Evolutionary conservation across 2,888 invertebrate genomes (phyloP), one percentile per base, ranked within the genome.

Genomic region (Spodoptera picta): DNA sequence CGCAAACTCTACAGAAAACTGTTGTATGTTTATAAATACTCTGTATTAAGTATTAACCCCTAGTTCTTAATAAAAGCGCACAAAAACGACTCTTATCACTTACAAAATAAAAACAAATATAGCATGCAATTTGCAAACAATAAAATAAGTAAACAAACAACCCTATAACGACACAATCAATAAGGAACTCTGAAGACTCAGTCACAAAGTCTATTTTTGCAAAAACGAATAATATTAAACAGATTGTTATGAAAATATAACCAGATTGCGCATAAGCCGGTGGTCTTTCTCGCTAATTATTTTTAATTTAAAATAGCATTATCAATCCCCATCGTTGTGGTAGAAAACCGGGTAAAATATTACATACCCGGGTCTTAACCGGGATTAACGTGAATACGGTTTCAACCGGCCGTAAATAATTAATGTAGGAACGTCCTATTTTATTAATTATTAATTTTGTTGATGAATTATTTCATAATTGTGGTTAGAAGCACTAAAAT

Each of bases 311-410:
- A 54, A 66, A 43, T 54, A 41, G 27, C 47, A 45, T 24, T 51
- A 70, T 63, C 63, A 63, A 75, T 64, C 73, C 45, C 46, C 73
- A 43, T 51, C 44, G 23, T 47, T 48, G 71, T 48, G 69, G 52
- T 56, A 50, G 52, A 59, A 73, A 73, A 63, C 62, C 60, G 76
- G 60, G 23, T 72, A 60, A 73, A 72, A 73, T 76, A 73, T 73
- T 62, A 53, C 49, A 66, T 57, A 72, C 51, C 60, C 60, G 71
- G 72, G 57, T 52, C 41, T 73, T 63, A 76, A 60, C 71, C 44
- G 55, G 68, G 73, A 72, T 73, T 73, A 67, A 45, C 31, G 31
- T 60, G 62, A 67, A 72, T 67, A 67, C 62, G 54, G 54, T 58
- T 76, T 67, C 54, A 73, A 50, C 46, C 50, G 56, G 51, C 50